phyloP scores from a whole-genome alignment of 1,140 invertebrate species.

The Coenobita brevimanus region DNA sequence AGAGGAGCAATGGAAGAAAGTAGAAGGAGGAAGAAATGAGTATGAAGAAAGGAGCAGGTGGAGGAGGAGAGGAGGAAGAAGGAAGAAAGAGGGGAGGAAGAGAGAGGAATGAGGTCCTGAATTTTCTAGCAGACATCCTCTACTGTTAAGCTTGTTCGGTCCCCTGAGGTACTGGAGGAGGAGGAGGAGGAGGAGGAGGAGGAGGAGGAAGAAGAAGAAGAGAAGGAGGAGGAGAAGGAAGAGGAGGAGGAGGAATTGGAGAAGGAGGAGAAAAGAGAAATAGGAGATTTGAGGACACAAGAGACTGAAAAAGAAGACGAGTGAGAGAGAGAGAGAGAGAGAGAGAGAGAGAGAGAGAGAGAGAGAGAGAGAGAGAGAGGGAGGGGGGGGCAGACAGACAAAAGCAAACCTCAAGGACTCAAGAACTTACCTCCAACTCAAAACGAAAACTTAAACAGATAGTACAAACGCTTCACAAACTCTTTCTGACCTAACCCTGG shows the following conservation, averaged over 20 bases:
- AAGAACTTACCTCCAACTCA: too few relatives aligned
- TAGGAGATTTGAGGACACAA: neutral
- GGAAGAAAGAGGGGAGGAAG: neutral
- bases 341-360: too few relatives aligned
- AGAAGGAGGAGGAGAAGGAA: neutral
- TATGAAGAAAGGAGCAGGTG: neutral
- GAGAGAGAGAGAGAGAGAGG: too few relatives aligned
- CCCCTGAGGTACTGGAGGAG: neutral
- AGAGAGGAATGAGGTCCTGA: neutral
- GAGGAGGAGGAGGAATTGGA: neutral
- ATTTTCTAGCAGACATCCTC: neutral
- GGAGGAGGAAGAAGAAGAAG: neutral
- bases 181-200: neutral
- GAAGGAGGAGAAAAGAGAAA: neutral
- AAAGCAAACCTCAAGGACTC: too few relatives aligned
- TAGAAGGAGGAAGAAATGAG: neutral
- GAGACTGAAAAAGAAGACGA: neutral
- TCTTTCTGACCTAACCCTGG: too few relatives aligned
- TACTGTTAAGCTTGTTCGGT: too few relatives aligned
- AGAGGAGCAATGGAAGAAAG: neutral
- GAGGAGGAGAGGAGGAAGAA: neutral
- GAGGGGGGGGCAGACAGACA: too few relatives aligned
- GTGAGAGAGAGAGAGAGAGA: neutral
- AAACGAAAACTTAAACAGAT: too few relatives aligned
- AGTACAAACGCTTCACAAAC: too few relatives aligned